Evolutionary conservation across 2,888 invertebrate genomes (phyloP).

Genomic region (Campoletis raptor): DNA sequence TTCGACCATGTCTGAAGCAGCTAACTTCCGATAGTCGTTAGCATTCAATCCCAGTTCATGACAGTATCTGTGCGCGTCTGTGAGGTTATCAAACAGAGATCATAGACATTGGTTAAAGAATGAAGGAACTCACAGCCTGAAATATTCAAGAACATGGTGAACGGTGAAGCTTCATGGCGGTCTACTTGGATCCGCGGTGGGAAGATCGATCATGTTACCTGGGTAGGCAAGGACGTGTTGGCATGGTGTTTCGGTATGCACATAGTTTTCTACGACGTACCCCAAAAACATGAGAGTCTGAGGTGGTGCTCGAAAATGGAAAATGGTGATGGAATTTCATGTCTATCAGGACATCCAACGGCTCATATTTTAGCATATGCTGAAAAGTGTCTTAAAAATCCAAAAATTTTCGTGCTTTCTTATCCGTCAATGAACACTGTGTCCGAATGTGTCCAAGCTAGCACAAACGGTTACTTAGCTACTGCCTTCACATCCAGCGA

Average conservation of each 20-base stretch:
- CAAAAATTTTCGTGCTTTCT: constrained; percentile 87
- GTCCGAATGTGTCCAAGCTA: constrained; percentile 74
- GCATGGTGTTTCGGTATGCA: constrained; percentile 80
- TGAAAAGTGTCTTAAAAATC: constrained; percentile 87
- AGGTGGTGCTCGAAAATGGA: constrained; percentile 72
- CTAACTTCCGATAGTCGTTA: constrained; percentile 4
- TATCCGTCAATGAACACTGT: constrained; percentile 87
- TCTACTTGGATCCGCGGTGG: constrained; percentile 80
- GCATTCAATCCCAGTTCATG: not conserved
- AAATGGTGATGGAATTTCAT: constrained; percentile 77
- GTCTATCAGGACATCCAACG: constrained; percentile 77
- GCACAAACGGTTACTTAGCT: constrained; percentile 74
- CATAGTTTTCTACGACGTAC: constrained; percentile 78
- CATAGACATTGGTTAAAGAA: not conserved
- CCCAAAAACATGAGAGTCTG: constrained; percentile 66
- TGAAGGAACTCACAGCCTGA: not conserved
- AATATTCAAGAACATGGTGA: constrained; percentile 20
- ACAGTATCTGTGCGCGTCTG: not conserved
- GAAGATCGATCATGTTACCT: constrained; percentile 75
- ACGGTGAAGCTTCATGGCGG: constrained; percentile 71
- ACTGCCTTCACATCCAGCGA: constrained; percentile 77
- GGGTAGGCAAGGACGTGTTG: constrained; percentile 79
- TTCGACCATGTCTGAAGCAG: not conserved
- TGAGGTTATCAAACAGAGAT: not conserved
- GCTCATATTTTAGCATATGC: constrained; percentile 85